Percentiles rank a stretch among this genome's conserved stretches.
Conservation (phyloP, 2,797 vertebrate genomes). For the Mycteria americana region DNA sequence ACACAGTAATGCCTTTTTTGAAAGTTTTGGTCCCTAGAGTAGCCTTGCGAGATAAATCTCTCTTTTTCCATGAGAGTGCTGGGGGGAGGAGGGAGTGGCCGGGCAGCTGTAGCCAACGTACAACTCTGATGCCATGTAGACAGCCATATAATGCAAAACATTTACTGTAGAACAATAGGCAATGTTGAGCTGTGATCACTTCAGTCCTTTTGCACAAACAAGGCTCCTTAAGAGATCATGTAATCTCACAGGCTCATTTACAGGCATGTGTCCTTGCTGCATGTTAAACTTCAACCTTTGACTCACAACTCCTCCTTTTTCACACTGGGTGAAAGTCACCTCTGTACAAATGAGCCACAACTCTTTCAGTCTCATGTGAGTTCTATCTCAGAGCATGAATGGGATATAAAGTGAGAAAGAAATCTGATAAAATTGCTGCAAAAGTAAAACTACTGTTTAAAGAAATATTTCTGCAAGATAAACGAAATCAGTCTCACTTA, state of each 20-base stretch:
- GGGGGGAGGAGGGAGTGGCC: neutral
- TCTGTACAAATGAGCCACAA: neutral
- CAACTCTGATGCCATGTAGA: neutral
- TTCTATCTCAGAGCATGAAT: neutral
- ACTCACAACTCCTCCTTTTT: neutral
- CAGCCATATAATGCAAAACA: neutral
- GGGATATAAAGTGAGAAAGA: neutral
- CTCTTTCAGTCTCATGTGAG: neutral
- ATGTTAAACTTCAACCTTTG: neutral
- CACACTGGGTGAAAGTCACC: neutral
- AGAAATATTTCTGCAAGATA: neutral
- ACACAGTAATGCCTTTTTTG: neutral
- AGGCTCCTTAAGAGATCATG: neutral
- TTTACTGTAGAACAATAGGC: neutral
- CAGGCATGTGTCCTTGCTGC: neutral
- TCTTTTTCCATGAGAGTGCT: neutral
- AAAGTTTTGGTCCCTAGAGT: conserved; percentile 23
- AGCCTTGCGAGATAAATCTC: neutral
- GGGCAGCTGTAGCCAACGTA: neutral
- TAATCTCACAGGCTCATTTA: neutral
- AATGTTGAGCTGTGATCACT: neutral
- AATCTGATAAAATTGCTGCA: neutral
- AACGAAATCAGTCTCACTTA: neutral
- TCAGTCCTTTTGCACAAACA: neutral
- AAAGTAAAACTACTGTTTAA: neutral